phyloP scores from a whole-genome alignment of 2,113 vertebrate genomes.

The Pionites leucogaster region DNA sequence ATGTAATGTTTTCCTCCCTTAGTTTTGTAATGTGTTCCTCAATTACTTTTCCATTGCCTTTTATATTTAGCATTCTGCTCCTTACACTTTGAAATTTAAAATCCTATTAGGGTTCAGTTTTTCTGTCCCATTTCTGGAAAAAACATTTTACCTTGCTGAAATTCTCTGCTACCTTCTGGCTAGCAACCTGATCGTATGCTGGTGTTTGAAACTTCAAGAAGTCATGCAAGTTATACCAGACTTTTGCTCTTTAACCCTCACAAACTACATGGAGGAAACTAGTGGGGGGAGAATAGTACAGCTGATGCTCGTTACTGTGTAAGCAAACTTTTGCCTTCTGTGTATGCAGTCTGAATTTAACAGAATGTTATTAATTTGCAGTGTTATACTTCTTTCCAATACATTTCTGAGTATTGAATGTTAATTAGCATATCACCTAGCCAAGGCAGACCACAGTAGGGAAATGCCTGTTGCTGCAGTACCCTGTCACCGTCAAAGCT shows the following conservation, averaged over 20 bases:
- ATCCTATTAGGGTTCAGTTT: not conserved
- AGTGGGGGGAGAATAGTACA: not conserved
- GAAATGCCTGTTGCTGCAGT: not conserved
- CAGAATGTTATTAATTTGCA: not conserved
- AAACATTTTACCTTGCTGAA: not conserved
- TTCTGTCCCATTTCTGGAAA: not conserved
- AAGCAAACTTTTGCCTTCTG: not conserved
- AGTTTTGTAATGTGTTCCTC: not conserved
- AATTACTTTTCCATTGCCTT: not conserved
- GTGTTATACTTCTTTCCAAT: not conserved
- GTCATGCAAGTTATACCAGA: not conserved
- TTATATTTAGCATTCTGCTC: not conserved
- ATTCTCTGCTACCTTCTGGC: not conserved
- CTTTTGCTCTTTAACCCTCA: not conserved
- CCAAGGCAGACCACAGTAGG: not conserved
- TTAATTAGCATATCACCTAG: not conserved
- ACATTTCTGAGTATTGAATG: not conserved
- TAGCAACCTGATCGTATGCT: not conserved
- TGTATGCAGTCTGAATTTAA: not conserved
- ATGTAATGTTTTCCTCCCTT: not conserved
- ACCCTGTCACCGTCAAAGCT: not conserved
- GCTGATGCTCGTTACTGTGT: not conserved
- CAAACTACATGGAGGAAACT: not conserved
- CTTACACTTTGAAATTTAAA: not conserved
- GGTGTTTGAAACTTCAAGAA: not conserved